A percentile compares a stretch with the other conserved stretches of the same genome.
Evolutionary conservation across 2,113 vertebrate species (phyloP).

Genomic region (Sialia sialis): DNA sequence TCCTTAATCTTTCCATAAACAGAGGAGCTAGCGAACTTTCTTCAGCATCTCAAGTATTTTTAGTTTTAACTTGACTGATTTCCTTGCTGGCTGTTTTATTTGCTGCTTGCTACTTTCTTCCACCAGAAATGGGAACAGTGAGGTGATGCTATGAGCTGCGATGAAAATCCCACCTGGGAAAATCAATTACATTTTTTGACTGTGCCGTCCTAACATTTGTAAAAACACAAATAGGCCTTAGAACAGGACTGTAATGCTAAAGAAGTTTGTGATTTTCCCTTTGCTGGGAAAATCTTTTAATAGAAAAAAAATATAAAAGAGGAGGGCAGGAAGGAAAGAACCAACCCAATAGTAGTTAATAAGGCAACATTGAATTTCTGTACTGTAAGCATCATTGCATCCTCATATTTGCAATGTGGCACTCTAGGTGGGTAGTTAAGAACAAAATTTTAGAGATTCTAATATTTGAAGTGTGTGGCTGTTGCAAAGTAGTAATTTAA

Average conservation of each 20-base stretch:
- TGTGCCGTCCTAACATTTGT: background rate
- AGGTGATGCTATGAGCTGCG: slow-evolving; percentile 17
- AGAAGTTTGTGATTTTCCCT: background rate
- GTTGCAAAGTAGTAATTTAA: background rate
- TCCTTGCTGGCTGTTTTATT: slow-evolving; percentile 19
- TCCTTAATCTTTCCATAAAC: background rate
- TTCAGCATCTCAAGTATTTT: background rate
- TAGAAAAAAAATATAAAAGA: background rate
- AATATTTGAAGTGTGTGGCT: background rate
- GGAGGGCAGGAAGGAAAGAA: fast-evolving
- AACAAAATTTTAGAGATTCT: background rate
- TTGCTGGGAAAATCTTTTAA: background rate
- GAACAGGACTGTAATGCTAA: background rate
- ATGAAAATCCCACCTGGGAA: slow-evolving; percentile 13
- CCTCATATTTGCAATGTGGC: background rate
- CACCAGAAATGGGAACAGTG: slow-evolving; percentile 18
- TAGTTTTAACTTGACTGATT: slow-evolving; percentile 3
- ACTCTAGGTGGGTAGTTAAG: background rate
- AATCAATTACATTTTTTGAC: background rate
- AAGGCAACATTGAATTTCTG: background rate
- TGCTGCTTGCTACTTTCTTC: slow-evolving; percentile 50
- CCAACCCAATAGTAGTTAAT: background rate
- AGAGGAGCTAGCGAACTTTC: background rate
- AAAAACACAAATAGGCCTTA: background rate
- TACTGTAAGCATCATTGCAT: background rate